Base-by-base conservation (phyloP, 2,797 vertebrate genomes). In the Tragopan temminckii region DNA sequence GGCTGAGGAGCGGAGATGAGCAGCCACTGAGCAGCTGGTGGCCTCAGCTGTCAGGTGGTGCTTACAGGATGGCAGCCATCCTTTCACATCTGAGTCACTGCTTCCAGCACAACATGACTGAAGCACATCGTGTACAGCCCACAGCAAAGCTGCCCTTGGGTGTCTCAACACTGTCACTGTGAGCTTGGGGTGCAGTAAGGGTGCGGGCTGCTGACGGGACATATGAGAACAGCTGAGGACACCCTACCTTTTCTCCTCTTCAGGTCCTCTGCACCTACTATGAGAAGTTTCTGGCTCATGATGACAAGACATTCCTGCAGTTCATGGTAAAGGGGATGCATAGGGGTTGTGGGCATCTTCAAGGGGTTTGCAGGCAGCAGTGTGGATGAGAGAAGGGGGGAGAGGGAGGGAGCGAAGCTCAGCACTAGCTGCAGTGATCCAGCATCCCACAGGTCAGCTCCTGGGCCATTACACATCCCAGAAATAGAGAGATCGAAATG, bases 231-330 rank as follows among this genome's bases (percentile, higher is more conserved):
- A 27, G 15, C 63, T 93, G 38, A 48, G 35, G 24, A 71, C 17
- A 13, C 23, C 13, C n/a, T 10, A 62, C 38, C 29, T 88, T 83
- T 75, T 69, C 93, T 95, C n/a, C 50, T 58, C 84, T 93, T 70
- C 90, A 98, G 98, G 80, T 96, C 31, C 97, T 98, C 71, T 90
- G 89, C 23, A 12, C 62, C 77, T 94, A 75, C 80, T 98, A 97
- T 2, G 88, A 98, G 17, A 93, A 97, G 33, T 98, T 98, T 75
- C 95, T 98, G 77, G 93, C 94, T 7, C 75, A 94, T 0, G 97
- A 98, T 6, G 97, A 98, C 76, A 89, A 87, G 85, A 97, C 42
- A 0, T 98, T 98, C 89, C 97, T 98, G 35, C 19, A 64, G 59
- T 97, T 97, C 76, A 93, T 95, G 96, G 98, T 98, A 97, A 91